These are phyloP conservation scores for Nanger granti DNA, from an alignment of 2,113 vertebrate species.

Conservation along the genomic window DNA sequence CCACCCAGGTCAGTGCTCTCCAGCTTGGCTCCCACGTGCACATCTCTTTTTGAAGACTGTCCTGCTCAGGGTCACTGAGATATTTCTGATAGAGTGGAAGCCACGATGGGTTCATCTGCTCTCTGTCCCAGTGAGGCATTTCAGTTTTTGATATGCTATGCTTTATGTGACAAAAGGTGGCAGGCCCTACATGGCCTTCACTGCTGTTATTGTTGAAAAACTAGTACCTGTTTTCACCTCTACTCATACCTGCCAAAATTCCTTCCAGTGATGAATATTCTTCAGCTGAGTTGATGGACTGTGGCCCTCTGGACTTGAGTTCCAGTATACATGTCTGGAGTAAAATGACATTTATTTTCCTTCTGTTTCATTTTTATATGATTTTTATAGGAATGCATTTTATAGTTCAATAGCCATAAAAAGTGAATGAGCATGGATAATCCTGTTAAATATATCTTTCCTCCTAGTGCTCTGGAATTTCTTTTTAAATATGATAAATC, in stretches of 20 bases:
- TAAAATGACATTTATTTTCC: conserved; percentile 2
- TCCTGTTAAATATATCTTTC: background rate
- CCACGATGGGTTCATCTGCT: background rate
- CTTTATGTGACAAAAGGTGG: background rate
- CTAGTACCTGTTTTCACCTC: background rate
- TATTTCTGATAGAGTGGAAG: background rate
- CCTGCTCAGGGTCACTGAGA: background rate
- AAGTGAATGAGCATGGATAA: background rate
- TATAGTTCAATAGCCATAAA: background rate
- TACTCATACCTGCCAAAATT: background rate
- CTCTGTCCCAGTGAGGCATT: background rate
- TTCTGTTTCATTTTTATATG: background rate
- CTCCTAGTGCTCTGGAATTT: background rate
- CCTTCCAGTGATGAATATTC: background rate
- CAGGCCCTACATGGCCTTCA: background rate
- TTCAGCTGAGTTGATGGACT: background rate
- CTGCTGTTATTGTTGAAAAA: background rate
- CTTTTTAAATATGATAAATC: background rate
- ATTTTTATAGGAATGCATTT: background rate
- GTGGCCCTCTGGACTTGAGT: background rate
- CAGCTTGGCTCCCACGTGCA: background rate
- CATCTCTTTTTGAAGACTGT: background rate
- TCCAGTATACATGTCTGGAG: background rate
- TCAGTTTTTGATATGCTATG: background rate
- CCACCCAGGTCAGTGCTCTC: too few relatives aligned